Evolutionary conservation across 2,113 vertebrate species (phyloP).

Genomic region (Protomyctophum bolini): DNA sequence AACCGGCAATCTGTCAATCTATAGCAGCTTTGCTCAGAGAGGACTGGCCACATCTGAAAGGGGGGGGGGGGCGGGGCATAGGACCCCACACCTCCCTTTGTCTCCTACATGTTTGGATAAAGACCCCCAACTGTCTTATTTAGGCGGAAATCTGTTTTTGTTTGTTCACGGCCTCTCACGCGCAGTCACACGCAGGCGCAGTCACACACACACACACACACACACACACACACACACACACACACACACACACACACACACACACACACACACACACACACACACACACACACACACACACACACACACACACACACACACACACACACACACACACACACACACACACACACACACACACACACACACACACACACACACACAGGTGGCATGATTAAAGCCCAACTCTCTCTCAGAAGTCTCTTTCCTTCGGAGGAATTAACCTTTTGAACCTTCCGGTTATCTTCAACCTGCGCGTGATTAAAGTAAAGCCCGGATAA

Average conservation of each 20-base stretch:
- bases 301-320: background rate
- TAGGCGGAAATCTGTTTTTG: conserved; percentile 17
- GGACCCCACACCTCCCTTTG: conserved; percentile 9
- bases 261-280: background rate
- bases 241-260: background rate
- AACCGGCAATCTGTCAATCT: too few species aligned
- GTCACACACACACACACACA: background rate
- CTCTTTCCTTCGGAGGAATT: background rate
- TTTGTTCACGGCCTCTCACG: conserved; percentile 53
- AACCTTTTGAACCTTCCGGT: conserved; percentile 13
- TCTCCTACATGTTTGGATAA: conserved; percentile 4
- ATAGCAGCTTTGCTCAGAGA: background rate
- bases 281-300: background rate
- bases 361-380: background rate
- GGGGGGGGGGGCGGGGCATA: conserved; percentile 37
- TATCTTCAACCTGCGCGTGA: conserved; percentile 11
- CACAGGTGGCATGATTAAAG: background rate
- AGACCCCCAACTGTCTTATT: conserved; percentile 30
- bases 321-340: background rate
- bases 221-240: background rate
- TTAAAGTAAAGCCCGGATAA: background rate
- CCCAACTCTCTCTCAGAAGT: background rate
- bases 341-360: background rate
- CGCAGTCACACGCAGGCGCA: too few species aligned
- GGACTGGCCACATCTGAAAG: conserved; percentile 24